These are phyloP conservation scores for Papilio gigon DNA, from an alignment of 2,888 invertebrate genomes.

Conservation along the genomic window DNA sequence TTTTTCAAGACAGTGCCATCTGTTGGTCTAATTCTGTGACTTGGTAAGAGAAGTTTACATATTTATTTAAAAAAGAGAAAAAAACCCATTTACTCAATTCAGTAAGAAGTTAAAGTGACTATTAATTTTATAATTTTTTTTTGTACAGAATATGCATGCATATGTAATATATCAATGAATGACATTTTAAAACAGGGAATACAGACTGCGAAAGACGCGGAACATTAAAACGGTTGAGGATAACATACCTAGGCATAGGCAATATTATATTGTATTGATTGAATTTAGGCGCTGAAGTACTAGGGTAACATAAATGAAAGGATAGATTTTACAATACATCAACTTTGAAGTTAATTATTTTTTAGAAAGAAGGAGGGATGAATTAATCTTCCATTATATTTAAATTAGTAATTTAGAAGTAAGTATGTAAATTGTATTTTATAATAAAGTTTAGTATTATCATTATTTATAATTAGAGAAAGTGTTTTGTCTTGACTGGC, in stretches of 20 bases:
- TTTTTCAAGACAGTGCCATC: background rate
- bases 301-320: background rate
- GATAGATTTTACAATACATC: background rate
- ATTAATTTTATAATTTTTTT: too few species aligned
- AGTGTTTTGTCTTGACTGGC: conserved; percentile 1
- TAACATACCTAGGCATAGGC: background rate
- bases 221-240: background rate
- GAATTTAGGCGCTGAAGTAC: background rate
- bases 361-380: background rate
- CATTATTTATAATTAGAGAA: background rate
- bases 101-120: too few species aligned
- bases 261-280: background rate
- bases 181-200: too few species aligned
- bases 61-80: too few species aligned
- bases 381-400: background rate
- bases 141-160: too few species aligned
- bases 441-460: too few species aligned
- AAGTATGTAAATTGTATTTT: too few species aligned
- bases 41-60: too few species aligned
- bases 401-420: background rate
- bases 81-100: too few species aligned
- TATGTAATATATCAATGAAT: too few species aligned
- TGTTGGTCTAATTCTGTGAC: too few species aligned
- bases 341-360: background rate
- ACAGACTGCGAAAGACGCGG: background rate